Evolutionary conservation across 2,888 invertebrate genomes (phyloP).

Genomic region (Antheraea assamensis): DNA sequence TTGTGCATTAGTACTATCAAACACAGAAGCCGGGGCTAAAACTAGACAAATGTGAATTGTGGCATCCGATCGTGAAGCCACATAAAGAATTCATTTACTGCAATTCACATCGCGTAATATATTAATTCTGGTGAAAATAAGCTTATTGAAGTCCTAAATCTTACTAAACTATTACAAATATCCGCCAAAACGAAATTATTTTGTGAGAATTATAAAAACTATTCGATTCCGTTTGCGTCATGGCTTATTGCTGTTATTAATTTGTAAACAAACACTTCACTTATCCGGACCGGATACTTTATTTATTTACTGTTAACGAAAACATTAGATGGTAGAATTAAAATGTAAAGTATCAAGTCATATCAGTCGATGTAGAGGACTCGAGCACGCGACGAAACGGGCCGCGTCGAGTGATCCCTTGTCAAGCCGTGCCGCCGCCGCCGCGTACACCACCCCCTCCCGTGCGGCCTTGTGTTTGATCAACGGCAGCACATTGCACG

Average conservation of each 20-base stretch:
- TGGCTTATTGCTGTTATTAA: not conserved
- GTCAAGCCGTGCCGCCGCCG: conserved; percentile 40
- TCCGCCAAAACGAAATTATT: not conserved
- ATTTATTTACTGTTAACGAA: not conserved
- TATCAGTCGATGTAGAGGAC: conserved; percentile 18
- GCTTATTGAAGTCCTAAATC: not conserved
- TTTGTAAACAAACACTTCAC: not conserved
- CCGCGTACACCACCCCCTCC: conserved; percentile 22
- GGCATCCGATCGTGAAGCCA: not conserved
- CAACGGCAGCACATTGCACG: conserved; percentile 1
- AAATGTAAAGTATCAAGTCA: conserved; percentile 34
- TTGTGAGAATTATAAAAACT: not conserved
- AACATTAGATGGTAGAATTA: not conserved
- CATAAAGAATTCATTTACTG: not conserved
- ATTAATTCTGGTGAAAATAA: not conserved
- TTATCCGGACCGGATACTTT: not conserved
- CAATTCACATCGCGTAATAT: not conserved
- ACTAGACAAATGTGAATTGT: not conserved
- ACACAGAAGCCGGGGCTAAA: not conserved
- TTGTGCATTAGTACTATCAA: not conserved
- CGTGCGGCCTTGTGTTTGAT: conserved; percentile 26
- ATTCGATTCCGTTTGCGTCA: not conserved
- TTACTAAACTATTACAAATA: not conserved
- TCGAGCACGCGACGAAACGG: conserved; percentile 52
- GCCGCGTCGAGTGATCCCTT: conserved; percentile 41